A percentile compares a stretch with the other conserved stretches of the same genome.
Evolutionary conservation across 2,888 invertebrate species (phyloP).

Genomic region (Acleris holmiana): DNA sequence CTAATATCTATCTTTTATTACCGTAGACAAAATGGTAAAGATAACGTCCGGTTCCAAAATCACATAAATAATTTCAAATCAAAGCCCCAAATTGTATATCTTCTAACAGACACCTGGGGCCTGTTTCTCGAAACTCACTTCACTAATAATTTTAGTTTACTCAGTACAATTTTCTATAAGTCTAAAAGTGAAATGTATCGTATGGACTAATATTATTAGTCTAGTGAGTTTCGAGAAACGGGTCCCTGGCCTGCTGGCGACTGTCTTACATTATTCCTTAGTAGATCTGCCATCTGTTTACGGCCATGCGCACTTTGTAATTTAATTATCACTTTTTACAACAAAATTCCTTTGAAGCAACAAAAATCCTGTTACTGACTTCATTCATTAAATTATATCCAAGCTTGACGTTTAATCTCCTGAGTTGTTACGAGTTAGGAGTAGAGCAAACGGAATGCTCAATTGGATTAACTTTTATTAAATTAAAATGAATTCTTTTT

Average conservation of each 20-base stretch:
- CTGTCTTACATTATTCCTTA: conserved; percentile 14
- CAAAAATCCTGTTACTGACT: conserved; percentile 44
- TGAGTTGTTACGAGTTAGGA: conserved; percentile 30
- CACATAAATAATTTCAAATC: too few relatives aligned
- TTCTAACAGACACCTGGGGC: neutral
- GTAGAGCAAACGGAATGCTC: conserved; percentile 22
- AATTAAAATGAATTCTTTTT: conserved; percentile 6
- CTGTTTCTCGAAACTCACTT: too few relatives aligned
- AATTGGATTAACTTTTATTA: conserved; percentile 26
- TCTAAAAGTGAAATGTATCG: too few relatives aligned
- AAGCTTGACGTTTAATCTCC: conserved; percentile 39
- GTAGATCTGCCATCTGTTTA: conserved; percentile 60
- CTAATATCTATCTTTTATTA: too few relatives aligned
- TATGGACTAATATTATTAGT: too few relatives aligned
- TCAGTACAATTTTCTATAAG: too few relatives aligned
- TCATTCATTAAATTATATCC: conserved; percentile 39
- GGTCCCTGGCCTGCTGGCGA: conserved; percentile 10
- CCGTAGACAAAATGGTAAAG: too few relatives aligned
- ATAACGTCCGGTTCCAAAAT: too few relatives aligned
- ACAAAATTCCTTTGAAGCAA: conserved; percentile 41
- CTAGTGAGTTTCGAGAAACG: too few relatives aligned
- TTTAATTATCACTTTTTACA: conserved; percentile 67
- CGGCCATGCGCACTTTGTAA: conserved; percentile 56
- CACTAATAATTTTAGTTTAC: too few relatives aligned
- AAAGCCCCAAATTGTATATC: neutral